Evolutionary conservation across 2,888 invertebrate genomes (phyloP).

Genomic region (Orthosia gracilis): DNA sequence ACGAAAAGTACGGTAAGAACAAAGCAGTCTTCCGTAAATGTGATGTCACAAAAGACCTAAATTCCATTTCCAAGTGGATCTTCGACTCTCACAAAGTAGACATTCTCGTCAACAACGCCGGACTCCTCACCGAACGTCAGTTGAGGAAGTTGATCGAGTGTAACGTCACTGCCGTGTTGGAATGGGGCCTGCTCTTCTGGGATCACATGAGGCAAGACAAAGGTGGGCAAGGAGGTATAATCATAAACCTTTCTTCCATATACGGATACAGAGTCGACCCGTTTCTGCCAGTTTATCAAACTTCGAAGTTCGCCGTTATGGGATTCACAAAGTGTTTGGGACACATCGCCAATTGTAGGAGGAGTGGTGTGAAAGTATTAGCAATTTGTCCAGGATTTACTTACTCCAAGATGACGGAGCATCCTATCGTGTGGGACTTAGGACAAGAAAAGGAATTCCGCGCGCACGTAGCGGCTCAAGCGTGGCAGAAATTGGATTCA

Average conservation of each 20-base stretch:
- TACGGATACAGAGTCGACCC: conserved; percentile 89
- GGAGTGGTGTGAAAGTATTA: conserved; percentile 89
- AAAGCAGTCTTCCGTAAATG: conserved; percentile 87
- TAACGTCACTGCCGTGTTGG: conserved; percentile 78
- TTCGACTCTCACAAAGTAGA: conserved; percentile 81
- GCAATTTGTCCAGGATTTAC: conserved; percentile 90
- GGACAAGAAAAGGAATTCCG: conserved; percentile 58
- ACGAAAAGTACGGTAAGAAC: conserved; percentile 82
- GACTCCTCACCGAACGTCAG: conserved; percentile 75
- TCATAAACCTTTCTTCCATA: conserved; percentile 93
- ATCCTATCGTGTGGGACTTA: conserved; percentile 60
- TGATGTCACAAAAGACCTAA: conserved; percentile 88
- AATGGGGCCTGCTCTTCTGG: conserved; percentile 89
- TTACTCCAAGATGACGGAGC: conserved; percentile 76
- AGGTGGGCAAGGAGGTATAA: conserved; percentile 91
- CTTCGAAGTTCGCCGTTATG: conserved; percentile 91
- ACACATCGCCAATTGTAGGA: conserved; percentile 82
- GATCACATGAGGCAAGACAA: conserved; percentile 91
- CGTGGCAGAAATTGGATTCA: conserved; percentile 76
- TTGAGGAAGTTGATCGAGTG: conserved; percentile 76
- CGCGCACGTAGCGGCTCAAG: conserved; percentile 46
- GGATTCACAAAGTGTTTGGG: conserved; percentile 89
- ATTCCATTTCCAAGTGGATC: conserved; percentile 78
- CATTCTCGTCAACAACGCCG: conserved; percentile 86
- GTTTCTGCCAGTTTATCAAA: conserved; percentile 91